These are phyloP conservation scores for Columba livia DNA, from an alignment of 2,113 vertebrate genomes.

Conservation along the genomic window DNA sequence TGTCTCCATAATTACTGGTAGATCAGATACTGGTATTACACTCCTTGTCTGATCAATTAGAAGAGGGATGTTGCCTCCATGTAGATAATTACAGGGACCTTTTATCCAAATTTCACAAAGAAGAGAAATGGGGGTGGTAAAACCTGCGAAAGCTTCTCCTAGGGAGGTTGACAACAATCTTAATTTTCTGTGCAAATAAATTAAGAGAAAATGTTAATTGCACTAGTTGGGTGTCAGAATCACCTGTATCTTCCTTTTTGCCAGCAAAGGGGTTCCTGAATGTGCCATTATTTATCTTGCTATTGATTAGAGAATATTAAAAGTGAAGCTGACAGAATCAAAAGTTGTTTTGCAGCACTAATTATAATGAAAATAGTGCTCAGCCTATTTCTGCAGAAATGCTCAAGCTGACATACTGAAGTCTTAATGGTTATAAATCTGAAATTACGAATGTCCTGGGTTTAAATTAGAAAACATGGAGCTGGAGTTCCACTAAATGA, in stretches of 20 bases:
- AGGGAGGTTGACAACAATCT: not conserved
- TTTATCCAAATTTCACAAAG: not conserved
- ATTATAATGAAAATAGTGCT: not conserved
- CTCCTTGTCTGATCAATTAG: not conserved
- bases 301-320: constrained; percentile 42
- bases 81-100: not conserved
- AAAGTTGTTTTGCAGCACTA: not conserved
- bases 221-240: not conserved
- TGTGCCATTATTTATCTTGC: not conserved
- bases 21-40: constrained; percentile 8
- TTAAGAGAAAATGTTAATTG: not conserved
- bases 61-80: not conserved
- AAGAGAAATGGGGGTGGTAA: not conserved
- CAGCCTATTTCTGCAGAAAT: not conserved
- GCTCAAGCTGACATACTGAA: not conserved
- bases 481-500: not conserved
- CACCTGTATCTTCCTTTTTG: not conserved
- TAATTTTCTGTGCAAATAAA: not conserved
- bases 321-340: not conserved
- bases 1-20: constrained; percentile 5
- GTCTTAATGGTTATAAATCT: not conserved
- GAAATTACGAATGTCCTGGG: not conserved
- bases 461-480: constrained; percentile 15
- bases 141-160: not conserved
- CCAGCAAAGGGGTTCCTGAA: not conserved